Conservation (phyloP, 2,797 vertebrate genomes). For the Phalanger gymnotis region DNA sequence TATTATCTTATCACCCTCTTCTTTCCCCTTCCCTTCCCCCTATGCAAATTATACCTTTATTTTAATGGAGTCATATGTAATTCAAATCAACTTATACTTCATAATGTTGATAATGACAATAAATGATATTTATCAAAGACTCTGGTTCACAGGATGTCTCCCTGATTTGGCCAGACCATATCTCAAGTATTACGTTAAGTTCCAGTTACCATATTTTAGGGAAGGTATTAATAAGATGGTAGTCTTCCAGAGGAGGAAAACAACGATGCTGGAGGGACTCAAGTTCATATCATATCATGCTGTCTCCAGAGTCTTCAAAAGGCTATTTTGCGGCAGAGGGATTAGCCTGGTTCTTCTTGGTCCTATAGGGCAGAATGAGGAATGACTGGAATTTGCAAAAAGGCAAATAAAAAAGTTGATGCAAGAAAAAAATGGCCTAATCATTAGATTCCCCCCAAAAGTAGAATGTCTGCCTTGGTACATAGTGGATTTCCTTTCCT, state of each 20-base stretch:
- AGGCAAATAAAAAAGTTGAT: neutral
- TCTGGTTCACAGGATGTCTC: neutral
- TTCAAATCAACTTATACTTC: neutral
- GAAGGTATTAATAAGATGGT: neutral
- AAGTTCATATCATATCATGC: neutral
- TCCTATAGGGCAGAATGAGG: neutral
- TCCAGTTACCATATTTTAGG: neutral
- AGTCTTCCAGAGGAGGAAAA: neutral
- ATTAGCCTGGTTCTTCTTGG: neutral
- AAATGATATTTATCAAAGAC: neutral
- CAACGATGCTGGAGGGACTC: neutral
- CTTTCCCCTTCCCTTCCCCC: neutral
- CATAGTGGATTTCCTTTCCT: neutral
- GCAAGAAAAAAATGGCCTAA: neutral
- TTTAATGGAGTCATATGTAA: neutral
- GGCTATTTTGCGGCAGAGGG: neutral
- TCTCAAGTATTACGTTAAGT: neutral
- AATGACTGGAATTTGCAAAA: neutral
- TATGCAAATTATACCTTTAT: neutral
- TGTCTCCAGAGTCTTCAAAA: neutral
- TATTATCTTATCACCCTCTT: neutral
- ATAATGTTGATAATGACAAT: neutral
- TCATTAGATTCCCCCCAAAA: neutral
- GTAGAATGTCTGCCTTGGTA: neutral
- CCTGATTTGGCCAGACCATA: neutral